Evolutionary conservation across 1,140 invertebrate genomes (phyloP).

Genomic region (Dolichoris vasculosae): DNA sequence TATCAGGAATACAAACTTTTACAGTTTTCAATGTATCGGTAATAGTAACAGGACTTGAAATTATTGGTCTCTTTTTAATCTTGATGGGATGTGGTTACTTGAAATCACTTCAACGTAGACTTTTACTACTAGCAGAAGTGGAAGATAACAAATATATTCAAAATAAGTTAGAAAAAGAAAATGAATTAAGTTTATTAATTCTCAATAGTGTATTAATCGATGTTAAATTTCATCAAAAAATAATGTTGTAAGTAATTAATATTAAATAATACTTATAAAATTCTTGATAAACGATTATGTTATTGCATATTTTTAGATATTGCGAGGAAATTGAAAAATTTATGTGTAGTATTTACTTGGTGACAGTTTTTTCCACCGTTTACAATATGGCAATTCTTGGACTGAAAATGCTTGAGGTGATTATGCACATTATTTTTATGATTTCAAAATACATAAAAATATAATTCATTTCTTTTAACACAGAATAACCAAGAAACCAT

Average conservation of each 20-base stretch:
- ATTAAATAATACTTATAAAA: neutral
- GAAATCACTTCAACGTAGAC: neutral
- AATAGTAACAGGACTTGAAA: neutral
- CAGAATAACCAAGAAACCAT: too few relatives aligned
- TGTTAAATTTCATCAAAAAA: conserved; percentile 16
- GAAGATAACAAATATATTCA: neutral
- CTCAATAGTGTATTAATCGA: neutral
- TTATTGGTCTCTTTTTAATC: neutral
- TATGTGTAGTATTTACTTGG: neutral
- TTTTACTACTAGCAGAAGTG: neutral
- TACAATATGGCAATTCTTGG: conserved; percentile 3
- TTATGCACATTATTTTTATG: too few relatives aligned
- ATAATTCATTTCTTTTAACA: too few relatives aligned
- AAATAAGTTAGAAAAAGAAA: neutral
- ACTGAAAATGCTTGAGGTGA: conserved; percentile 15
- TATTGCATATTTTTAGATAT: conserved; percentile 7
- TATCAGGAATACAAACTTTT: neutral
- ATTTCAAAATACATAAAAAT: too few relatives aligned
- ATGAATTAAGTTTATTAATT: neutral
- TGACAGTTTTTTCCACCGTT: neutral
- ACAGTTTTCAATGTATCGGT: neutral
- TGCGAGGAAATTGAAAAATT: conserved; percentile 12
- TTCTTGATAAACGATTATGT: neutral
- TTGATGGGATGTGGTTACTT: conserved; percentile 39
- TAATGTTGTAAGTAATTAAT: conserved; percentile 14